Evolutionary conservation across 2,797 vertebrate species (phyloP).

Genomic region (Melanotaenia boesemani): DNA sequence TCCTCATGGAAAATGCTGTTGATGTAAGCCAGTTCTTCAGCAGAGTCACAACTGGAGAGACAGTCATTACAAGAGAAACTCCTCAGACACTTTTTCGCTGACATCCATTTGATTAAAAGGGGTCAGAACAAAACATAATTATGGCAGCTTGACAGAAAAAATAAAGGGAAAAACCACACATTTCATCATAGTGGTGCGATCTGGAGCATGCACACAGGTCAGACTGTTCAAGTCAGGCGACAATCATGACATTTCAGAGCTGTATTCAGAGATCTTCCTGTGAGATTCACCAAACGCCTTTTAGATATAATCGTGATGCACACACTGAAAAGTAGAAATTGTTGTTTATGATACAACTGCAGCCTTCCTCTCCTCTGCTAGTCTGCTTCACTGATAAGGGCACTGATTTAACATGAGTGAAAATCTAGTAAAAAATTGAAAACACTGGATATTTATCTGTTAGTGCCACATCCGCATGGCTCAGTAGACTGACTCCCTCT

Average conservation of each 20-base stretch:
- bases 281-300: conserved; percentile 33
- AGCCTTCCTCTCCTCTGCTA: conserved; percentile 42
- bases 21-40: conserved; percentile 38
- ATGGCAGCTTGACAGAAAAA: conserved; percentile 40
- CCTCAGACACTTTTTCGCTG: conserved; percentile 42
- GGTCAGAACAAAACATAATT: conserved; percentile 45
- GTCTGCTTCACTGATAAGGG: conserved; percentile 30
- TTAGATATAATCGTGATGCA: conserved; percentile 39
- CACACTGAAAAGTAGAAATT: conserved; percentile 35
- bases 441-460: conserved; percentile 31
- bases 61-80: conserved; percentile 40
- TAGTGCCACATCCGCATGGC: conserved; percentile 40
- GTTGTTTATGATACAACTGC: conserved; percentile 22
- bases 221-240: conserved; percentile 61
- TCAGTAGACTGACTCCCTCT: conserved; percentile 54
- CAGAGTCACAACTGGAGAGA: conserved; percentile 52
- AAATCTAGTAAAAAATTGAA: conserved; percentile 11
- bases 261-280: conserved; percentile 38
- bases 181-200: conserved; percentile 67
- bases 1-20: conserved; percentile 51
- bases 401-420: conserved; percentile 16
- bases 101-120: conserved; percentile 53
- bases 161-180: conserved; percentile 26
- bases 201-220: conserved; percentile 54
- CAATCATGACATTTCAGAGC: conserved; percentile 63